Conservation (phyloP, 2,113 vertebrate genomes). For the Thalassoma bifasciatum region DNA sequence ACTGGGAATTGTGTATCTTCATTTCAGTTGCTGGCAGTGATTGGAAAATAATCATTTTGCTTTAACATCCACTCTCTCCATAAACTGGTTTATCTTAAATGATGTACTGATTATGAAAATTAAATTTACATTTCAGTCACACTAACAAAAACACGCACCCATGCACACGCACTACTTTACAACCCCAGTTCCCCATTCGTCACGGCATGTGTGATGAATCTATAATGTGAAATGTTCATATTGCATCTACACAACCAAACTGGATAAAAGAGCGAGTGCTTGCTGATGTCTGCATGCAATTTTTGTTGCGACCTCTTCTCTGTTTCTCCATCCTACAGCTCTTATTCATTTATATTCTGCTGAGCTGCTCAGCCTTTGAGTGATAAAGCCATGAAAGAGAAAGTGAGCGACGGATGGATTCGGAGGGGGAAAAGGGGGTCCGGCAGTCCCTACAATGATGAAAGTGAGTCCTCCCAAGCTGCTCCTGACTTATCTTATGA, state of each 20-base stretch:
- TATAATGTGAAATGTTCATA: constrained; percentile 49
- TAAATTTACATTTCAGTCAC: background rate
- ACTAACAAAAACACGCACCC: constrained; percentile 1
- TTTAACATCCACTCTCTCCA: background rate
- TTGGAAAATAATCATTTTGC: background rate
- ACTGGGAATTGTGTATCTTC: background rate
- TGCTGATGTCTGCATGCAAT: constrained; percentile 45
- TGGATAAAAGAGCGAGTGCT: constrained; percentile 26
- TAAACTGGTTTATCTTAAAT: background rate
- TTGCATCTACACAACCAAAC: constrained; percentile 22
- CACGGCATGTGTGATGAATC: constrained; percentile 36
- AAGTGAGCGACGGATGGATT: constrained; percentile 58
- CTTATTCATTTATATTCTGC: constrained; percentile 74
- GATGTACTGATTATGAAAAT: constrained; percentile 1
- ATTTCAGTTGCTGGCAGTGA: background rate
- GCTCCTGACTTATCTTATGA: constrained; percentile 75
- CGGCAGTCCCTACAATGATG: constrained; percentile 59
- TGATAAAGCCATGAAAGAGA: constrained; percentile 72
- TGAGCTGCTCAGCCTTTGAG: constrained; percentile 71
- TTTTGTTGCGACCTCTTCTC: constrained; percentile 52
- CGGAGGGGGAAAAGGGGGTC: constrained; percentile 54
- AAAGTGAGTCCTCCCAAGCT: constrained; percentile 73
- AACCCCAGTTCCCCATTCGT: constrained; percentile 19
- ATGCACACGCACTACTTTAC: background rate
- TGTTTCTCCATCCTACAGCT: constrained; percentile 34